phyloP scores from a whole-genome alignment of 2,113 vertebrate genomes.

The Xiphias gladius region DNA sequence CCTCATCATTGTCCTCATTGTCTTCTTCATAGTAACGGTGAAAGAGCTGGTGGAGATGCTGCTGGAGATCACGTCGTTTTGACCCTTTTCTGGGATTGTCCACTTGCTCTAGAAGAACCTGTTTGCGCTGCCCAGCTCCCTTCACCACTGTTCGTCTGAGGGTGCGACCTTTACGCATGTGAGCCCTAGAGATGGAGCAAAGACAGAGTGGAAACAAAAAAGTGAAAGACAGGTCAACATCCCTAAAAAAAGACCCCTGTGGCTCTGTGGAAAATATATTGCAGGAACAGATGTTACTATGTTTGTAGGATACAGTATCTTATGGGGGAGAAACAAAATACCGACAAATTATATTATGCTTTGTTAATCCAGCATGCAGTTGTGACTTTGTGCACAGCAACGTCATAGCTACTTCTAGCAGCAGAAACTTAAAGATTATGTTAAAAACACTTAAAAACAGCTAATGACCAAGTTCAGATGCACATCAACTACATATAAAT shows the following conservation, averaged over 20 bases:
- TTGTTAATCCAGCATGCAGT: constrained; percentile 24
- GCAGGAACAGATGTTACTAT: neutral
- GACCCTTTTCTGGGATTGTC: constrained; percentile 83
- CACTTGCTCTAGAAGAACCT: constrained; percentile 85
- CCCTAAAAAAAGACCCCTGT: neutral
- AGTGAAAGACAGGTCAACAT: constrained; percentile 8
- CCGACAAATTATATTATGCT: constrained; percentile 10
- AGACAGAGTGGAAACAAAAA: neutral
- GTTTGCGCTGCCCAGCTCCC: constrained; percentile 85
- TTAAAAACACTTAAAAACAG: neutral
- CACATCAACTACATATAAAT: neutral
- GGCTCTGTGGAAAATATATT: neutral
- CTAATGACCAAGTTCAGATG: neutral
- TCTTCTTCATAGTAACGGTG: constrained; percentile 86
- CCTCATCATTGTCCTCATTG: constrained; percentile 48
- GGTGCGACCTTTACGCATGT: constrained; percentile 87
- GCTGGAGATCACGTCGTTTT: constrained; percentile 85
- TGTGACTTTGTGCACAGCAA: neutral
- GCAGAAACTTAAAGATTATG: neutral
- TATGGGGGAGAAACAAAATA: neutral
- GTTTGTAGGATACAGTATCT: neutral
- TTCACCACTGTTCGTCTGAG: constrained; percentile 89
- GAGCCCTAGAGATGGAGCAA: constrained; percentile 82
- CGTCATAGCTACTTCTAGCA: constrained; percentile 3
- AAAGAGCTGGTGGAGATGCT: constrained; percentile 91